A percentile compares a stretch with the other conserved stretches of the same genome.
These are phyloP conservation scores for Caenorhabditis angaria DNA, from an alignment of 2,888 invertebrate genomes.

Conservation along the genomic window DNA sequence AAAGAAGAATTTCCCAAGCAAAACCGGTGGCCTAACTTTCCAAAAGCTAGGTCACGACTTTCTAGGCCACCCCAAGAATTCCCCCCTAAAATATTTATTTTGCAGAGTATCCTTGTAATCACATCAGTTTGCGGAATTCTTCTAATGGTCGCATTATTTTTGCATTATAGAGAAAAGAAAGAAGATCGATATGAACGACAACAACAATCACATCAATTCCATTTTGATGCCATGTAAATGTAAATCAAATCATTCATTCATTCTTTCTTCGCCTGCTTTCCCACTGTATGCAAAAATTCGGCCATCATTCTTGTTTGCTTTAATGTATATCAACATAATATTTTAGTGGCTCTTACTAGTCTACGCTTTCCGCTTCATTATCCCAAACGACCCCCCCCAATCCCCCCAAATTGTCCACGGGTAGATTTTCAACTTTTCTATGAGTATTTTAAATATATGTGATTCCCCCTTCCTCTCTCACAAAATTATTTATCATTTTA, in stretches of 20 bases:
- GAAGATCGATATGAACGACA: conserved; percentile 68
- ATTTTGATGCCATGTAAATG: conserved; percentile 72
- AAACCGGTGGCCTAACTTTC: too few species aligned
- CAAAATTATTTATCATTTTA: background rate
- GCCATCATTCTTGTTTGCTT: background rate
- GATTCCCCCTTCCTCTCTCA: background rate
- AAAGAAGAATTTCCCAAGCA: background rate
- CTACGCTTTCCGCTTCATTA: background rate
- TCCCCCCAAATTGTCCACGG: too few species aligned
- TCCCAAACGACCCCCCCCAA: background rate
- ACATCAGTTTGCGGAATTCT: conserved; percentile 66
- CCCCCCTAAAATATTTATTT: conserved; percentile 3
- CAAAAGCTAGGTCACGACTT: too few species aligned
- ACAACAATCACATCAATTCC: conserved; percentile 71
- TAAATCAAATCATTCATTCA: background rate
- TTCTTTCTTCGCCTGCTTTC: background rate
- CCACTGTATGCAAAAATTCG: too few species aligned
- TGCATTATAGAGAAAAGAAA: conserved; percentile 68
- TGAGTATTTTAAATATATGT: too few species aligned
- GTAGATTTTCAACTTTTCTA: too few species aligned
- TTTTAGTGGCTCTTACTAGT: too few species aligned
- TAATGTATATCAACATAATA: too few species aligned
- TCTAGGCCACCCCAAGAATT: too few species aligned
- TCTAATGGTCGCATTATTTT: conserved; percentile 60
- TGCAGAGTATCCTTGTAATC: conserved; percentile 56